These are phyloP conservation scores for Drosophila pruinosa DNA, from an alignment of 1,140 invertebrate genomes.

Conservation along the genomic window DNA sequence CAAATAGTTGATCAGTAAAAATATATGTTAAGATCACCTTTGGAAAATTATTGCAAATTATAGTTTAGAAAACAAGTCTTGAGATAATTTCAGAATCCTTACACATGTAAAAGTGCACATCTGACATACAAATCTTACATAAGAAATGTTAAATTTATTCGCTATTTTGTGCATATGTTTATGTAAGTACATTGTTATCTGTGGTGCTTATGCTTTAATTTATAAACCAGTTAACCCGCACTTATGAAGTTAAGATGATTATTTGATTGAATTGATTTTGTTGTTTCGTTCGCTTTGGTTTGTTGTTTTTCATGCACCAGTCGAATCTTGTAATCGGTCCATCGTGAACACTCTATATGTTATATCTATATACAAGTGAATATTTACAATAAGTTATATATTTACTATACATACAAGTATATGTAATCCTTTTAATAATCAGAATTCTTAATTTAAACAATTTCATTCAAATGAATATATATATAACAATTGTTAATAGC, in stretches of 20 bases:
- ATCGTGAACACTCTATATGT: slow-evolving; percentile 13
- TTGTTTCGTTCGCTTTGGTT: background rate
- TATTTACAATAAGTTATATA: slow-evolving; percentile 19
- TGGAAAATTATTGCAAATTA: background rate
- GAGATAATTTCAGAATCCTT: background rate
- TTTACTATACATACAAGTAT: slow-evolving; percentile 49
- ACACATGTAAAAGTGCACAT: slow-evolving; percentile 16
- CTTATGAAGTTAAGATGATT: slow-evolving; percentile 2
- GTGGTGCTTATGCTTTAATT: background rate
- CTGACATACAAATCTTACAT: slow-evolving; percentile 7
- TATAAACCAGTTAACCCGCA: slow-evolving; percentile 7
- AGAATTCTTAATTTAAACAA: slow-evolving; percentile 53
- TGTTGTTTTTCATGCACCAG: background rate
- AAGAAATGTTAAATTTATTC: slow-evolving; percentile 11
- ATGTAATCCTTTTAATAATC: slow-evolving; percentile 37
- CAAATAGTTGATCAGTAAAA: slow-evolving; percentile 1
- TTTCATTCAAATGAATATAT: slow-evolving; percentile 44
- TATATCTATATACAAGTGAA: slow-evolving; percentile 29
- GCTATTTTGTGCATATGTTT: slow-evolving; percentile 5
- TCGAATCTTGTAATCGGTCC: slow-evolving; percentile 6
- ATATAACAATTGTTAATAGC: slow-evolving; percentile 83
- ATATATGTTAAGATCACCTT: background rate
- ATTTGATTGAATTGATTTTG: slow-evolving; percentile 3
- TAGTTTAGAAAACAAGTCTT: background rate
- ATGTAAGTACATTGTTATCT: background rate